These are phyloP conservation scores for Encarsia formosa DNA, from an alignment of 2,888 invertebrate species.

Conservation along the genomic window DNA sequence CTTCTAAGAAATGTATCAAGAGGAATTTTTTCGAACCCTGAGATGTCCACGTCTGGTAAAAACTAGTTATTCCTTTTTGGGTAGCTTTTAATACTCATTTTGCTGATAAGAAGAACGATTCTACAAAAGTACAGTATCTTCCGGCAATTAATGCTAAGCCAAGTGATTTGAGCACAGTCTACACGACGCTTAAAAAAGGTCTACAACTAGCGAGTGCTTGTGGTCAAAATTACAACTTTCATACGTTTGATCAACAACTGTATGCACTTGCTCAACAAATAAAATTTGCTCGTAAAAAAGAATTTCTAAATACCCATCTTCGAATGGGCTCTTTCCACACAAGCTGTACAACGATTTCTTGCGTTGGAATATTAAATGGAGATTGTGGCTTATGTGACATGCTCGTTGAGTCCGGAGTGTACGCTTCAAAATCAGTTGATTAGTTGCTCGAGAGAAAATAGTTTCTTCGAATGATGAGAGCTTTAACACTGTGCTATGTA, in stretches of 20 bases:
- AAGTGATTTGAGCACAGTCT: neutral
- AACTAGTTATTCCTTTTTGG: neutral
- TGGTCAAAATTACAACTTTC: neutral
- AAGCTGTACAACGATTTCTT: neutral
- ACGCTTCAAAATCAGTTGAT: slow-evolving; percentile 1
- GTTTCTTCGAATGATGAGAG: slow-evolving; percentile 1
- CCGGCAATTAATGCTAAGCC: neutral
- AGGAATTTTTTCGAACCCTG: neutral
- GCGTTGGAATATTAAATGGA: neutral
- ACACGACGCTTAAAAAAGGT: neutral
- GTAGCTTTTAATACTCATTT: neutral
- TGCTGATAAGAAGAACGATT: neutral
- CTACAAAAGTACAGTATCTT: neutral
- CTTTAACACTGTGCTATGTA: slow-evolving; percentile 1
- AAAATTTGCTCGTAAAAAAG: neutral
- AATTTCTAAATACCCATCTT: neutral
- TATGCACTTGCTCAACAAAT: neutral
- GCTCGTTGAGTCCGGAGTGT: slow-evolving; percentile 6
- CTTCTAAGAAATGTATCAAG: slow-evolving; percentile 22
- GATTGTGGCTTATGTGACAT: neutral
- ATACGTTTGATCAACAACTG: slow-evolving; percentile 3
- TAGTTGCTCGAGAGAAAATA: slow-evolving; percentile 4
- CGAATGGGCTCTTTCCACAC: neutral
- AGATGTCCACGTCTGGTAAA: neutral
- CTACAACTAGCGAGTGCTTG: neutral